These are phyloP conservation scores for Micrasema longulum DNA, from an alignment of 1,140 invertebrate species.

Conservation along the genomic window DNA sequence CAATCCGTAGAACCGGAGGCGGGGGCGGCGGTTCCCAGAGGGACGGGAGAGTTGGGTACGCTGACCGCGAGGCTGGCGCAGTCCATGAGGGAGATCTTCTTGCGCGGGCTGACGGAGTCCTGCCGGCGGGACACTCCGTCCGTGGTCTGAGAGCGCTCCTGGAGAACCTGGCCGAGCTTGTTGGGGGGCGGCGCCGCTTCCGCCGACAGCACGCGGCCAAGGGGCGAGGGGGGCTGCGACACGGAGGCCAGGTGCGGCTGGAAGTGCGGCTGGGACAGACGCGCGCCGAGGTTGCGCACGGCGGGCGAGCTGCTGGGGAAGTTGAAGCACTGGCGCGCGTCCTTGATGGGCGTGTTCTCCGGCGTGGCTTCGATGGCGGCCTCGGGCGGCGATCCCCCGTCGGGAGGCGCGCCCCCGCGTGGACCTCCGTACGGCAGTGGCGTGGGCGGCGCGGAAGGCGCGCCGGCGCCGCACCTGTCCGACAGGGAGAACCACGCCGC, in stretches of 20 bases:
- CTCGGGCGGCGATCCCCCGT: conserved; percentile 79
- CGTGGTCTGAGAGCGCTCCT: conserved; percentile 58
- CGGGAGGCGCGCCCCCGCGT: conserved; percentile 58
- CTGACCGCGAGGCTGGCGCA: conserved; percentile 30
- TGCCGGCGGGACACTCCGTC: conserved; percentile 55
- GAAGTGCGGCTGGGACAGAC: conserved; percentile 49
- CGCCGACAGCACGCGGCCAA: conserved; percentile 56
- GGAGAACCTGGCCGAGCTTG: conserved; percentile 65
- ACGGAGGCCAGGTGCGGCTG: conserved; percentile 57
- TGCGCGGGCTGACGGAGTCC: conserved; percentile 55
- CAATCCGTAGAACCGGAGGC: conserved; percentile 54
- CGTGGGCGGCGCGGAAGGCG: conserved; percentile 63
- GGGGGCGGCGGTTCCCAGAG: conserved; percentile 56
- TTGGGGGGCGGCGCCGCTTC: conserved; percentile 49
- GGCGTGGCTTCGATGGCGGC: conserved; percentile 89
- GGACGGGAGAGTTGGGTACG: conserved; percentile 55
- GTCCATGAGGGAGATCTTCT: conserved; percentile 43
- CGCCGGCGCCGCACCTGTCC: conserved; percentile 61
- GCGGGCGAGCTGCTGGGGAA: conserved; percentile 71
- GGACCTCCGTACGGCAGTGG: conserved; percentile 60
- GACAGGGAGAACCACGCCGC: conserved; percentile 61
- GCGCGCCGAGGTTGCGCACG: conserved; percentile 71
- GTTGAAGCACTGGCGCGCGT: conserved; percentile 60
- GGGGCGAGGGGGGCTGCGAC: conserved; percentile 75
- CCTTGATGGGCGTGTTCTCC: conserved; percentile 87